Conservation (phyloP, 1,140 invertebrate genomes). For the Formica selysi region DNA sequence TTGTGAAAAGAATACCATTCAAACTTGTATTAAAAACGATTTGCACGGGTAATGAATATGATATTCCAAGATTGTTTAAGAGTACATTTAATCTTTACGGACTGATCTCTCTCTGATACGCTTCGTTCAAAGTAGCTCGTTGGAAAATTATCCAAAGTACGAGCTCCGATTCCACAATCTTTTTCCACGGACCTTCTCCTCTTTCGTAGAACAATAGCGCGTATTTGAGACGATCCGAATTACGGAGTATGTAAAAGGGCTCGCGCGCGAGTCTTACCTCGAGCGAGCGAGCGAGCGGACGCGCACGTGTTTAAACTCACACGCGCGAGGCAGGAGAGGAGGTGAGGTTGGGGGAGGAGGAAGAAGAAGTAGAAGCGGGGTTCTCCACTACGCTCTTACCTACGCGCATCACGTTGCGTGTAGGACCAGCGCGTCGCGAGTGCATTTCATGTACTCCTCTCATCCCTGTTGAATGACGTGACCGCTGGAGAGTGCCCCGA, state of each 20-base stretch:
- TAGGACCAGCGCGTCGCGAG: slow-evolving; percentile 60
- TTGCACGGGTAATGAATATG: no score
- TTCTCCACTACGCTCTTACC: slow-evolving; percentile 46
- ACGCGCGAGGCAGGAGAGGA: slow-evolving; percentile 36
- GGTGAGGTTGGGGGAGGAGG: background rate
- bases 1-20: no score
- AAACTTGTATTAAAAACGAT: no score
- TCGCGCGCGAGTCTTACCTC: slow-evolving; percentile 48
- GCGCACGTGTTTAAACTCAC: slow-evolving; percentile 64
- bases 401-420: slow-evolving; percentile 61
- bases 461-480: slow-evolving; percentile 55
- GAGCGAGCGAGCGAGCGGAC: slow-evolving; percentile 24
- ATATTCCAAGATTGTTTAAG: background rate
- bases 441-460: slow-evolving; percentile 64
- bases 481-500: slow-evolving; percentile 36
- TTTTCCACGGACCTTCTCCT: background rate
- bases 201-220: slow-evolving; percentile 35
- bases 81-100: background rate
- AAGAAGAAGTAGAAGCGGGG: slow-evolving; percentile 42
- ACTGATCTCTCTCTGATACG: background rate
- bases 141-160: background rate
- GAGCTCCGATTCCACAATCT: slow-evolving; percentile 9
- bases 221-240: slow-evolving; percentile 47
- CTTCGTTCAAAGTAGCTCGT: background rate
- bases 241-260: slow-evolving; percentile 40